Evolutionary conservation across 2,113 vertebrate genomes (phyloP).

Genomic region (Loxodonta africana): DNA sequence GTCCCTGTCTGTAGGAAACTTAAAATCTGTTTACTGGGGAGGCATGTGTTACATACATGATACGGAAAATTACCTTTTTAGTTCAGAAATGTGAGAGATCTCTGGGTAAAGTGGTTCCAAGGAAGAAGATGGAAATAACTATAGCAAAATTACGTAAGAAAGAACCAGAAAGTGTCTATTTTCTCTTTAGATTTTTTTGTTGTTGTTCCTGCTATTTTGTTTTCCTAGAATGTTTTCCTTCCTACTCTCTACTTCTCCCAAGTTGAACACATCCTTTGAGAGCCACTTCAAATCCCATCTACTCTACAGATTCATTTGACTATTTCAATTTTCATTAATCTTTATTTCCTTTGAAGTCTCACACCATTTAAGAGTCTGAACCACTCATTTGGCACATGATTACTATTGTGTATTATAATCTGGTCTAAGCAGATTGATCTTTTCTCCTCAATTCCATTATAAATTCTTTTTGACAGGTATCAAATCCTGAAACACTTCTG

Average conservation of each 20-base stretch:
- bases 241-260: neutral
- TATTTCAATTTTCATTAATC: neutral
- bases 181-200: neutral
- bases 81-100: neutral
- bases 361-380: neutral
- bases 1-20: neutral
- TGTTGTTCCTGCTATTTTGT: neutral
- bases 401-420: neutral
- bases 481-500: neutral
- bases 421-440: neutral
- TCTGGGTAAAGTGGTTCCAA: neutral
- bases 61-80: neutral
- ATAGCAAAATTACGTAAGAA: neutral
- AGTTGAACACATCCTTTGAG: neutral
- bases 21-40: neutral
- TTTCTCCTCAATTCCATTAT: neutral
- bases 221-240: neutral
- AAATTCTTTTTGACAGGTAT: neutral
- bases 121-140: neutral
- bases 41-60: neutral
- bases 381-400: neutral
- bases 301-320: neutral
- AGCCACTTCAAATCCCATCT: neutral
- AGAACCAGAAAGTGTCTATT: neutral
- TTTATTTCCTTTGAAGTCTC: neutral